These are phyloP conservation scores for Serilophus lunatus DNA, from an alignment of 2,113 vertebrate species.

Conservation along the genomic window DNA sequence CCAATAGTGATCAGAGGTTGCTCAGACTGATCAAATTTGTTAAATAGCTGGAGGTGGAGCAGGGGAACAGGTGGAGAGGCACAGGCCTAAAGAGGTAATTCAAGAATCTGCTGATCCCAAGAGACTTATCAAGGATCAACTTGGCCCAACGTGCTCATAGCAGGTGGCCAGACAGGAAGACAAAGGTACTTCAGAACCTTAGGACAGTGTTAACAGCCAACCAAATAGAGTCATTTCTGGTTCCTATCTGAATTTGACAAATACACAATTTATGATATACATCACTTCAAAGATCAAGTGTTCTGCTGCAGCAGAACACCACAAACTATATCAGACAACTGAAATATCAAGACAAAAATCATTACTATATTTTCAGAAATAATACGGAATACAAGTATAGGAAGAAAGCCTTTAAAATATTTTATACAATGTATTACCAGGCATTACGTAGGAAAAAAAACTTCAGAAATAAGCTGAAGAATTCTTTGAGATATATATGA, in stretches of 20 bases:
- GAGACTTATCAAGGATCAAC: not conserved
- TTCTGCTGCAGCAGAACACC: not conserved
- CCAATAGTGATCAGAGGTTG: not conserved
- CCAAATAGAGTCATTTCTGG: not conserved
- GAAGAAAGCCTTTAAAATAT: not conserved
- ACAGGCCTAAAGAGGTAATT: not conserved
- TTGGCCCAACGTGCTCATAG: not conserved
- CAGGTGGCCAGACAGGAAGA: not conserved
- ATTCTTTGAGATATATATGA: not conserved
- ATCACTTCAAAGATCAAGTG: not conserved
- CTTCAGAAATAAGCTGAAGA: not conserved
- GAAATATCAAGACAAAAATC: not conserved
- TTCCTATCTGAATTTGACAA: not conserved
- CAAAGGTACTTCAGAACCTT: not conserved
- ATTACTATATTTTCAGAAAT: not conserved
- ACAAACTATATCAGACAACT: not conserved
- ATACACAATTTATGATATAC: not conserved
- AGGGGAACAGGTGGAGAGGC: not conserved
- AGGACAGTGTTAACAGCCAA: not conserved
- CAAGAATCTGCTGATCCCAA: not conserved
- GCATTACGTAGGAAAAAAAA: not conserved
- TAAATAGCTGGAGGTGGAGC: not conserved
- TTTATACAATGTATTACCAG: not conserved
- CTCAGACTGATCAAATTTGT: not conserved
- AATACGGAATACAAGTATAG: not conserved